A percentile compares a stretch with the other conserved stretches of the same genome.
phyloP scores from a whole-genome alignment of 2,797 vertebrate species.

The Poliocrania exsul region DNA sequence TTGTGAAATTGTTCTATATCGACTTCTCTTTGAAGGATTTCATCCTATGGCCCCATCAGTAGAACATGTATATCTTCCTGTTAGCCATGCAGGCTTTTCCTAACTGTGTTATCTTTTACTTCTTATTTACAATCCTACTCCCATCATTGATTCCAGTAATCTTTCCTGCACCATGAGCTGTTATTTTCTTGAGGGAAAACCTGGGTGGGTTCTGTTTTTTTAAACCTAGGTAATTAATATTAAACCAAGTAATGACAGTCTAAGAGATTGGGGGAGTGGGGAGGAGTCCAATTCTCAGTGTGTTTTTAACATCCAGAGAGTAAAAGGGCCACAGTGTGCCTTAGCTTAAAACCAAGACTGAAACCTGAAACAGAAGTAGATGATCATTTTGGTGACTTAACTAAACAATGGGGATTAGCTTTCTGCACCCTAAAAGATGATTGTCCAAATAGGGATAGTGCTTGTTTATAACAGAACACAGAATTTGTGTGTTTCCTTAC shows the following conservation, averaged over 20 bases:
- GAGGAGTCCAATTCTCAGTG: background rate
- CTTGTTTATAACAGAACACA: background rate
- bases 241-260: conserved; percentile 55
- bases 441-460: background rate
- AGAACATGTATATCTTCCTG: conserved; percentile 42
- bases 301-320: background rate
- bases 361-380: background rate
- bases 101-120: conserved; percentile 56
- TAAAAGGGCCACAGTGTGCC: background rate
- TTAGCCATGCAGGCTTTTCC: conserved; percentile 52
- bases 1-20: conserved; percentile 61
- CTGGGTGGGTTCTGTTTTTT: background rate
- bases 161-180: conserved; percentile 59
- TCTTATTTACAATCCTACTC: conserved; percentile 76
- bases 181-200: conserved; percentile 59
- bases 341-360: background rate
- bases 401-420: background rate
- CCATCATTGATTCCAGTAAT: conserved; percentile 76
- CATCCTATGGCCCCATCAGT: conserved; percentile 25
- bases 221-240: conserved; percentile 61
- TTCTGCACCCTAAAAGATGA: background rate
- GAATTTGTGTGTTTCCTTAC: background rate
- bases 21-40: conserved; percentile 49
- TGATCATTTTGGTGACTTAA: background rate
- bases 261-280: background rate